Percentiles rank a stretch among this genome's conserved stretches.
These are phyloP conservation scores for Drosophila ezoana DNA, from an alignment of 2,888 invertebrate genomes.

Conservation along the genomic window DNA sequence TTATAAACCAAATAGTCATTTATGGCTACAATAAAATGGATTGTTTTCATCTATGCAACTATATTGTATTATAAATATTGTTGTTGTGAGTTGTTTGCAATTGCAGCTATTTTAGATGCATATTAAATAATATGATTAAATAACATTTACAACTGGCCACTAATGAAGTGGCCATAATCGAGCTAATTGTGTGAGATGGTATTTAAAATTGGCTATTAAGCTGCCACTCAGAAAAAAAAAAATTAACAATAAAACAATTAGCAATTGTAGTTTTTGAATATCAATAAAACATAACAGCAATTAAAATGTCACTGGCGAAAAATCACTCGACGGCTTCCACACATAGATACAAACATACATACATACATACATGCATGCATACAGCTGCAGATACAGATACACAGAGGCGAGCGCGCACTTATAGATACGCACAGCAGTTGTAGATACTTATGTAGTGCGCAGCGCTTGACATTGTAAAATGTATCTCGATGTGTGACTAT, in stretches of 20 bases:
- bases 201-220: slow-evolving; percentile 77
- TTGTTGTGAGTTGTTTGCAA: background rate
- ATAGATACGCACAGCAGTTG: slow-evolving; percentile 33
- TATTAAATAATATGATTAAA: too few relatives aligned
- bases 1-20: too few relatives aligned
- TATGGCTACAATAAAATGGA: background rate
- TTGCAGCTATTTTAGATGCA: background rate
- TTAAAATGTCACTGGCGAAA: slow-evolving; percentile 79
- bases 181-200: slow-evolving; percentile 70
- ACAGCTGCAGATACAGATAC: slow-evolving; percentile 17
- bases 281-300: slow-evolving; percentile 79
- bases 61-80: too few relatives aligned
- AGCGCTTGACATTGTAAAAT: slow-evolving; percentile 69
- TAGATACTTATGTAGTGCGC: slow-evolving; percentile 44
- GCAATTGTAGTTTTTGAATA: slow-evolving; percentile 77
- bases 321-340: slow-evolving; percentile 48
- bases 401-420: slow-evolving; percentile 6
- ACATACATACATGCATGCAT: background rate
- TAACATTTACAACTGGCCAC: slow-evolving; percentile 33
- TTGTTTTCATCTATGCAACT: background rate
- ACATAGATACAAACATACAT: background rate
- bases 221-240: slow-evolving; percentile 64
- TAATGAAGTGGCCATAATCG: slow-evolving; percentile 71
- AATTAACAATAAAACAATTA: slow-evolving; percentile 77
- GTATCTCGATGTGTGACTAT: slow-evolving; percentile 18